Evolutionary conservation across 2,797 vertebrate species (phyloP).

Genomic region (Epinephelus coioides): DNA sequence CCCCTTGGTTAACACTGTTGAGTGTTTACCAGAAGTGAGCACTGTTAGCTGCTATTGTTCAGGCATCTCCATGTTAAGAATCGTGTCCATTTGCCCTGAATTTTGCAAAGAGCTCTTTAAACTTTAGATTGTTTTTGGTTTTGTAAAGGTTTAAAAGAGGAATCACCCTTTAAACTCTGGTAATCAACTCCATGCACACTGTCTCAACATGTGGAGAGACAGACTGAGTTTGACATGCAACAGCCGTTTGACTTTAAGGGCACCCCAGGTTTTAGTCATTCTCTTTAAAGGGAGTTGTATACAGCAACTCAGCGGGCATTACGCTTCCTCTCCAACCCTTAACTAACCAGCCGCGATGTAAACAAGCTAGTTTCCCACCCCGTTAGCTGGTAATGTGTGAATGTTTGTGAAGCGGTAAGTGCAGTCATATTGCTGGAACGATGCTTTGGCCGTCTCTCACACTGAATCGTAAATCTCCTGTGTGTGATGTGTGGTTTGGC

Average conservation of each 20-base stretch:
- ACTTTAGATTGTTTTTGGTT: too few relatives aligned
- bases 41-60: too few relatives aligned
- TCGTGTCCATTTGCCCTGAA: too few relatives aligned
- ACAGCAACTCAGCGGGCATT: not conserved
- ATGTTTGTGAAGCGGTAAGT: constrained; percentile 34
- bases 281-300: not conserved
- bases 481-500: constrained; percentile 48
- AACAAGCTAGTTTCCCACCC: constrained; percentile 21
- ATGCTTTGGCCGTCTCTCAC: constrained; percentile 19
- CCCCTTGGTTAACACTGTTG: too few relatives aligned
- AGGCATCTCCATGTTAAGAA: too few relatives aligned
- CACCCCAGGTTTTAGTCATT: not conserved
- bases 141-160: too few relatives aligned
- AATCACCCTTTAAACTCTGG: too few relatives aligned
- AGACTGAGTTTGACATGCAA: too few relatives aligned
- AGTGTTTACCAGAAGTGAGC: too few relatives aligned
- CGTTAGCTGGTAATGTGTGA: constrained; percentile 38
- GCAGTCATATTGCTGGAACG: constrained; percentile 33
- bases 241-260: not conserved
- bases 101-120: too few relatives aligned
- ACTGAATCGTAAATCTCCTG: constrained; percentile 46
- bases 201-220: not conserved
- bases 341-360: constrained; percentile 17
- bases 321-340: not conserved
- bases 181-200: not conserved